phyloP scores from a whole-genome alignment of 1,140 invertebrate species.

The Bursaphelenchus mucronatus region DNA sequence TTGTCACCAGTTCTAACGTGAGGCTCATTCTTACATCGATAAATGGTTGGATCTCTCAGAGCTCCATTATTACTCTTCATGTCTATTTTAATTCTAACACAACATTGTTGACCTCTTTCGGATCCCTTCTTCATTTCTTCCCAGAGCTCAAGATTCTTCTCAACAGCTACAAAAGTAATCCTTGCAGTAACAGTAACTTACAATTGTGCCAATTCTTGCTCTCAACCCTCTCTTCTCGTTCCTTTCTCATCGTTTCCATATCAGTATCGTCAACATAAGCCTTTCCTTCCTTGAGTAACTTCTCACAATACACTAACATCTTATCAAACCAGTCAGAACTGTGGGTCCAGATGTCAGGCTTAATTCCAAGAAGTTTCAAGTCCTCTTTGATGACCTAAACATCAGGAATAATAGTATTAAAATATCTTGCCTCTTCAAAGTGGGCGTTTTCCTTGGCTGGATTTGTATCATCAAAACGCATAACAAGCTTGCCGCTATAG shows the following conservation, averaged over 20 bases:
- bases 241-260: constrained; percentile 84
- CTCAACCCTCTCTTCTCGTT: constrained; percentile 81
- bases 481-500: constrained; percentile 89
- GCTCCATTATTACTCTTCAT: constrained; percentile 94
- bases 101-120: constrained; percentile 75
- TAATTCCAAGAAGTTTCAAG: constrained; percentile 80
- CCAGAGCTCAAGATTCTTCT: constrained; percentile 85
- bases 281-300: constrained; percentile 77
- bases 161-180: constrained; percentile 68
- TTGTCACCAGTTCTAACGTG: constrained; percentile 87
- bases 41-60: constrained; percentile 97
- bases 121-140: constrained; percentile 87
- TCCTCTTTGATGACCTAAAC: constrained; percentile 85
- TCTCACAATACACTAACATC: constrained; percentile 81
- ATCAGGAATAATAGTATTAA: not conserved
- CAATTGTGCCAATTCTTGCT: constrained; percentile 80
- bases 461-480: constrained; percentile 99
- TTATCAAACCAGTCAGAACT: constrained; percentile 95
- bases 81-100: constrained; percentile 93
- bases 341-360: constrained; percentile 85
- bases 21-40: constrained; percentile 89
- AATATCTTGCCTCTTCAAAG: constrained; percentile 76
- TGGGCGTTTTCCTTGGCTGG: constrained; percentile 97
- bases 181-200: constrained; percentile 62
- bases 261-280: constrained; percentile 96